These are phyloP conservation scores for Amblyjoppa proteus DNA, from an alignment of 2,888 invertebrate genomes.

Conservation along the genomic window DNA sequence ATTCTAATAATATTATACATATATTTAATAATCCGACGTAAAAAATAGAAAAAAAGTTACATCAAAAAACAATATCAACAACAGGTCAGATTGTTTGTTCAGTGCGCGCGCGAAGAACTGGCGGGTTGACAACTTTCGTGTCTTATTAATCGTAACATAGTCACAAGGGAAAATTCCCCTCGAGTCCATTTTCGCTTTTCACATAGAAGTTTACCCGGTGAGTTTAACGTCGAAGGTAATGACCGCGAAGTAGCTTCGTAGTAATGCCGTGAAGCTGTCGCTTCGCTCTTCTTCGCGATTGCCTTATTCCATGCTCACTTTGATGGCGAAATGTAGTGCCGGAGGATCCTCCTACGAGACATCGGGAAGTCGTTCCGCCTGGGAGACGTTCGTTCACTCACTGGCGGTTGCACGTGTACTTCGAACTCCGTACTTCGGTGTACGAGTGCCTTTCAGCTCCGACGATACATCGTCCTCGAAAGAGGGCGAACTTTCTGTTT, in stretches of 20 bases:
- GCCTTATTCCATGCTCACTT: constrained; percentile 24
- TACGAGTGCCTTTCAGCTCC: constrained; percentile 23
- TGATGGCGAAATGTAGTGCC: constrained; percentile 20
- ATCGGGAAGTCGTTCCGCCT: constrained; percentile 39
- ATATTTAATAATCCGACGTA: not conserved
- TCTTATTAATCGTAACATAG: not conserved
- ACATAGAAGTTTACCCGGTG: not conserved
- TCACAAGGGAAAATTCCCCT: not conserved
- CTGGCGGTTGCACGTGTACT: constrained; percentile 35
- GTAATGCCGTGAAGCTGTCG: not conserved
- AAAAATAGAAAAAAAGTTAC: not conserved
- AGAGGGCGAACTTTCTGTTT: constrained; percentile 30
- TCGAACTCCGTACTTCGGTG: not conserved
- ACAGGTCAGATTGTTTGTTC: not conserved
- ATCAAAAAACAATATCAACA: not conserved
- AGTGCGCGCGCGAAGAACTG: not conserved
- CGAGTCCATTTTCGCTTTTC: not conserved
- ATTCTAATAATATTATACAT: too few species aligned
- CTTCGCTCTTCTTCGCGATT: constrained; percentile 3
- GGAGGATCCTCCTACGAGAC: constrained; percentile 1
- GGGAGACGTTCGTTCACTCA: constrained; percentile 40
- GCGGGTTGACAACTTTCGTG: not conserved
- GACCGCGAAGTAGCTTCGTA: not conserved
- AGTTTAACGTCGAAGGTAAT: not conserved
- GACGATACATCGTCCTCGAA: constrained; percentile 39